These are phyloP conservation scores for Parapristionchus giblindavisi DNA, from an alignment of 2,888 invertebrate species.

Conservation along the genomic window DNA sequence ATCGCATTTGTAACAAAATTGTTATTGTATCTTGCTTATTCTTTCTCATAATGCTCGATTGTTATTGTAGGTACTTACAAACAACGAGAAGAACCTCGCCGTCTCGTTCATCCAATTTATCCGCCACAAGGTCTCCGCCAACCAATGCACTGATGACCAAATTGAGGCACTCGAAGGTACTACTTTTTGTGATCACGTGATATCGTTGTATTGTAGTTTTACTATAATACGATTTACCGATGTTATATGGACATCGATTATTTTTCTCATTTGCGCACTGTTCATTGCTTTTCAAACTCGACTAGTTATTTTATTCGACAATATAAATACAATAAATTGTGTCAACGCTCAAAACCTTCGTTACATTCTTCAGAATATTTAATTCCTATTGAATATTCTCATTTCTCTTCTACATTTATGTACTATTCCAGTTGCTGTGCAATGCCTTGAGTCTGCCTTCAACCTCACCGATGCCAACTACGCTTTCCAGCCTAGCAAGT, in stretches of 20 bases:
- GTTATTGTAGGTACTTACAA: conserved; percentile 21
- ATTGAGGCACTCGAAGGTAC: conserved; percentile 65
- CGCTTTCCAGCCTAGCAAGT: conserved; percentile 69
- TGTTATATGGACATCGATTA: no score
- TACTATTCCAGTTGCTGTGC: conserved; percentile 82
- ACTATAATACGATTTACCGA: no score
- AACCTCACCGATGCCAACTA: conserved; percentile 75
- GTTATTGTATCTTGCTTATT: not conserved
- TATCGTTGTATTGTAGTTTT: not conserved
- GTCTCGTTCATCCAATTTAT: conserved; percentile 68
- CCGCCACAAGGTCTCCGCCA: conserved; percentile 64
- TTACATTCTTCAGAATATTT: no score
- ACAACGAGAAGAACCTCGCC: conserved; percentile 62
- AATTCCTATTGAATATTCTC: no score
- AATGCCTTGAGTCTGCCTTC: conserved; percentile 88
- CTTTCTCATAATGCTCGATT: not conserved
- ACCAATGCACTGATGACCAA: conserved; percentile 60
- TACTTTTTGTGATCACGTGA: not conserved
- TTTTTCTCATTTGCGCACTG: no score
- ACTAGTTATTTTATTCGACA: no score
- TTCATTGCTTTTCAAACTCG: no score
- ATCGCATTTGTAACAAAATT: no score
- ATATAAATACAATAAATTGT: no score
- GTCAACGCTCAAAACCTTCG: no score
- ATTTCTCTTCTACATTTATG: no score